Evolutionary conservation across 1,140 invertebrate species (phyloP), one percentile per base, ranked within the genome.

Genomic region (Drosophila ironensis): DNA sequence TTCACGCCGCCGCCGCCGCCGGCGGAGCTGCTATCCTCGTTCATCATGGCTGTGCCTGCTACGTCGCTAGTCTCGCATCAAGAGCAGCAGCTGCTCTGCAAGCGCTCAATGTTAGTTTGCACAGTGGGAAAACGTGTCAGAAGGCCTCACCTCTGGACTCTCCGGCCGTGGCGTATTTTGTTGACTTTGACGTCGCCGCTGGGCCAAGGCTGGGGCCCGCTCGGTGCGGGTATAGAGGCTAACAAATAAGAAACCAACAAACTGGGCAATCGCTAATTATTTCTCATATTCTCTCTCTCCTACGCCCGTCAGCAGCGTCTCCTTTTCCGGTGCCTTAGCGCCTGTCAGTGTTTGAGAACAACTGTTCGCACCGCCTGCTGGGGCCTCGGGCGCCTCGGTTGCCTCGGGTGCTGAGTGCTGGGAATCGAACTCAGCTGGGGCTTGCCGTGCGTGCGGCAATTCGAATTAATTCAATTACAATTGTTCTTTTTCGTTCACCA

Each of bases 401-500:
- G 8, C 11, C 35, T 14, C 3, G 22, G 16, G 9, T 35, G 3
- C 16, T 9, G 25, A n/a, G n/a, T n/a, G n/a, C n/a, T n/a, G n/a
- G n/a, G n/a, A n/a, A n/a, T n/a, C n/a, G 12, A 11, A 45, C 19
- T 35, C 14, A 35, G 11, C 30, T 54, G 7, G 1, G 8, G 25
- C 4, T 8, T 54, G 7, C 7, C 8, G 4, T 63, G 4, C 38
- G 28, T 27, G 17, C 52, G 40, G 44, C 35, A 73, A 59, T 33
- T 33, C 11, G 4, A 33, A 33, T 66, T 80, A 66, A 66, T 73
- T 74, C 42, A 75, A 80, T 71, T 80, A 69, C 51, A 78, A 81
- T 71, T 86, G 60, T 84, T 84, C 71, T 75, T 80, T 46, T 69
- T 81, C 73, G 67, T 84, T 76, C 73, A 82, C 78, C 78, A 84